phyloP scores from a whole-genome alignment of 2,797 vertebrate species.

The Chanos chanos region DNA sequence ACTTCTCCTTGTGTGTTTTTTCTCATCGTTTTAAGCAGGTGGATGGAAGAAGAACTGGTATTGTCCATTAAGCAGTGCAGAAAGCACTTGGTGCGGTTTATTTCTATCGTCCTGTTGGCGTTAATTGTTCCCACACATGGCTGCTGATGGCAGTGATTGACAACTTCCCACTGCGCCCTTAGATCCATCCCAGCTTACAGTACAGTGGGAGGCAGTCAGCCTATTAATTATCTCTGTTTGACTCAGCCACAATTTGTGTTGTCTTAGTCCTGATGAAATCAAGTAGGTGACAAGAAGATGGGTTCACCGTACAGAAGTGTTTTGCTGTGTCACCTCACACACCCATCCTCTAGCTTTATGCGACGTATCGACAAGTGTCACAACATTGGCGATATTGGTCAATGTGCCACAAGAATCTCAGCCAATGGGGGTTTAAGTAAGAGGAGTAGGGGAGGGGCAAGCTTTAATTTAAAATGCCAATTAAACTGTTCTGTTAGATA shows the following conservation, averaged over 20 bases:
- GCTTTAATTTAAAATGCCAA: too few species aligned
- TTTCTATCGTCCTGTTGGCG: conserved; percentile 26
- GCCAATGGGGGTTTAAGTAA: too few species aligned
- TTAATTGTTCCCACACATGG: conserved; percentile 23
- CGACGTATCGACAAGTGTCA: too few species aligned
- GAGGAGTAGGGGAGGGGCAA: too few species aligned
- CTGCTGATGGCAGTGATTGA: conserved; percentile 15
- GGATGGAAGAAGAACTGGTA: conserved; percentile 21
- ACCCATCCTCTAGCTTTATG: too few species aligned
- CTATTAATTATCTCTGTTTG: conserved; percentile 9
- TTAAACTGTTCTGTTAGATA: too few species aligned
- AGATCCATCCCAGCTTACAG: background rate
- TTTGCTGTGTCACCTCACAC: too few species aligned
- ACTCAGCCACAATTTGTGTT: background rate
- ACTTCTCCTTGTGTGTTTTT: background rate
- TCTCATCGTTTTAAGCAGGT: conserved; percentile 7
- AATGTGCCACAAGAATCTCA: too few species aligned
- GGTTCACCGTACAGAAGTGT: background rate
- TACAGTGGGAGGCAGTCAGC: background rate
- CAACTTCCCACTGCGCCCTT: too few species aligned
- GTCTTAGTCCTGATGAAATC: background rate
- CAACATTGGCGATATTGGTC: too few species aligned
- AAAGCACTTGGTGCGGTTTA: conserved; percentile 4
- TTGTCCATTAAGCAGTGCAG: conserved; percentile 28
- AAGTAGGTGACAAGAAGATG: background rate